phyloP scores from a whole-genome alignment of 2,113 vertebrate species.

The Corvus hawaiiensis region DNA sequence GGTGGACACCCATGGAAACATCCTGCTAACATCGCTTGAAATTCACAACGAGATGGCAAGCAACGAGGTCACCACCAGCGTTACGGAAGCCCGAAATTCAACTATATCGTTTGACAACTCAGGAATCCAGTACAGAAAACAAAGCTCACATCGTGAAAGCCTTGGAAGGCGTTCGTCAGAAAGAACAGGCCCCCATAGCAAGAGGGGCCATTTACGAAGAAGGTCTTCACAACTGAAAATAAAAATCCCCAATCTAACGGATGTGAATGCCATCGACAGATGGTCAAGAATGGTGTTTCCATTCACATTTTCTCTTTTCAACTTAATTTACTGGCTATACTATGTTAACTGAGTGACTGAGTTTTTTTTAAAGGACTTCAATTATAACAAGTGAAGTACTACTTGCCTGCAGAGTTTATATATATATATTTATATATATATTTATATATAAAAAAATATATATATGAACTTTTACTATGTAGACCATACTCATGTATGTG shows the following conservation, averaged over 20 bases:
- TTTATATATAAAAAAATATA: slow-evolving; percentile 75
- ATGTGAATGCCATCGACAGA: slow-evolving; percentile 96
- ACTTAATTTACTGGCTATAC: slow-evolving; percentile 98
- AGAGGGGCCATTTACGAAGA: slow-evolving; percentile 86
- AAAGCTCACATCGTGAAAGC: slow-evolving; percentile 75
- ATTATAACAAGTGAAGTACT: slow-evolving; percentile 69
- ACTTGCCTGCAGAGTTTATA: slow-evolving; percentile 80
- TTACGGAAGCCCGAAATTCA: slow-evolving; percentile 87
- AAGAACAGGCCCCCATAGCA: slow-evolving; percentile 75
- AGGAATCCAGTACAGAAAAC: slow-evolving; percentile 92
- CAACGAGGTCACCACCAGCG: slow-evolving; percentile 82
- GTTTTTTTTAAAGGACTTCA: slow-evolving; percentile 76
- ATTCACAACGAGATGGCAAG: slow-evolving; percentile 93
- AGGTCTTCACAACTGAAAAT: slow-evolving; percentile 95
- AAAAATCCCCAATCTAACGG: slow-evolving; percentile 96
- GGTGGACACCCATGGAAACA: slow-evolving; percentile 95
- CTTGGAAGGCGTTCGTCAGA: slow-evolving; percentile 77
- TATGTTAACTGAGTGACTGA: slow-evolving; percentile 91
- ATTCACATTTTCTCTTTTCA: slow-evolving; percentile 93
- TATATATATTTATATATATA: slow-evolving; percentile 77
- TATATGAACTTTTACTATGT: slow-evolving; percentile 77
- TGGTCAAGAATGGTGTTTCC: slow-evolving; percentile 98
- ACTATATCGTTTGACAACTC: slow-evolving; percentile 89
- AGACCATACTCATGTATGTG: slow-evolving; percentile 73
- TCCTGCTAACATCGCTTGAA: slow-evolving; percentile 91